These are phyloP conservation scores for Furcula furcula DNA, from an alignment of 2,888 invertebrate species.

Conservation along the genomic window DNA sequence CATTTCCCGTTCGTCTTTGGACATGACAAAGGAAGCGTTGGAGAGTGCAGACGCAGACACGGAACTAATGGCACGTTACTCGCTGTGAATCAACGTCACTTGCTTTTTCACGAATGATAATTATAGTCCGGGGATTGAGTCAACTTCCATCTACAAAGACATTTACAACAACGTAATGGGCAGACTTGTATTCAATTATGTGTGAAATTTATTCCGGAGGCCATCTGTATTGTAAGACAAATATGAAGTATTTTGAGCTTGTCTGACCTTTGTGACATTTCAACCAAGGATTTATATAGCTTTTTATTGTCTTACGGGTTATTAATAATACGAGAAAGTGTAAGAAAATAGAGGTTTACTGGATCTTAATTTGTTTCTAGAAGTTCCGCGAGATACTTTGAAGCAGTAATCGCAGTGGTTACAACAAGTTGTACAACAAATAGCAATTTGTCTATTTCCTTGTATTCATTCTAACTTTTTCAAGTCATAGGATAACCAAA, in stretches of 20 bases:
- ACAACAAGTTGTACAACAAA: too few species aligned
- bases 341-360: too few species aligned
- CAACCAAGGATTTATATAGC: constrained; percentile 1
- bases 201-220: constrained; percentile 16
- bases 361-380: too few species aligned
- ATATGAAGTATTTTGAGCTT: constrained; percentile 2
- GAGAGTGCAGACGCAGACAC: constrained; percentile 38
- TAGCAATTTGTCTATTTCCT: too few species aligned
- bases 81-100: constrained; percentile 32
- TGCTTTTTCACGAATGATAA: constrained; percentile 37
- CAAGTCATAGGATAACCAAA: too few species aligned
- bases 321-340: too few species aligned
- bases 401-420: too few species aligned
- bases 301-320: too few species aligned
- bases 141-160: constrained; percentile 10
- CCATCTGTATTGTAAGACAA: constrained; percentile 6
- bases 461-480: too few species aligned
- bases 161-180: constrained; percentile 15
- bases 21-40: constrained; percentile 53
- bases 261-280: constrained; percentile 7
- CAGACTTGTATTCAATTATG: constrained; percentile 12
- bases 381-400: too few species aligned
- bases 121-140: constrained; percentile 16
- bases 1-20: constrained; percentile 58
- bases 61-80: constrained; percentile 54